Percentiles rank a stretch among this genome's conserved stretches.
phyloP scores from a whole-genome alignment of 2,113 vertebrate genomes.

The Carettochelys insculpta region DNA sequence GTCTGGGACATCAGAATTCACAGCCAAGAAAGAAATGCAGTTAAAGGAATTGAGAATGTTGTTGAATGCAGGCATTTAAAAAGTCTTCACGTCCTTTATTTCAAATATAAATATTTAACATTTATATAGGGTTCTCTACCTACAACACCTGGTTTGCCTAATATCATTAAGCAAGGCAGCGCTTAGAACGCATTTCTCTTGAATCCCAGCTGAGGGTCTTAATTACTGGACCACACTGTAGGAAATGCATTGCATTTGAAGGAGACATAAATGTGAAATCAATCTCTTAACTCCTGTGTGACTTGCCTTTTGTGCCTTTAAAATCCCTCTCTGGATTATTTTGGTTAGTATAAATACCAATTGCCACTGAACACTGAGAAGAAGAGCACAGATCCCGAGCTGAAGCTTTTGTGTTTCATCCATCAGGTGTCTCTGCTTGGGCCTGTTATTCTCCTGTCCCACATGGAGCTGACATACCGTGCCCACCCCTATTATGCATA shows the following conservation, averaged over 20 bases:
- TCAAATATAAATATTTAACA: background rate
- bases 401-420: conserved; percentile 28
- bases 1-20: background rate
- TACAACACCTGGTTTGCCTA: rapidly evolving
- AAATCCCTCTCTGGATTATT: background rate
- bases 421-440: background rate
- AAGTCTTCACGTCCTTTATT: background rate
- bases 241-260: background rate
- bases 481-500: background rate
- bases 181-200: background rate
- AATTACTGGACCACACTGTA: background rate
- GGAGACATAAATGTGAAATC: background rate
- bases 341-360: background rate
- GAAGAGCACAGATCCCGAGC: background rate
- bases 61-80: background rate
- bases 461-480: background rate
- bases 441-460: conserved; percentile 57
- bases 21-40: background rate
- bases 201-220: background rate
- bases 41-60: background rate
- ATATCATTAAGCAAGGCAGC: background rate
- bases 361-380: background rate
- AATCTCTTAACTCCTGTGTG: background rate
- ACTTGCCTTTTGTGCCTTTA: background rate
- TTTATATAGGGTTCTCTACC: background rate